Percentiles rank a stretch among this genome's conserved stretches.
phyloP scores from a whole-genome alignment of 2,888 invertebrate species.

The Pycnomerus fuliginosus region DNA sequence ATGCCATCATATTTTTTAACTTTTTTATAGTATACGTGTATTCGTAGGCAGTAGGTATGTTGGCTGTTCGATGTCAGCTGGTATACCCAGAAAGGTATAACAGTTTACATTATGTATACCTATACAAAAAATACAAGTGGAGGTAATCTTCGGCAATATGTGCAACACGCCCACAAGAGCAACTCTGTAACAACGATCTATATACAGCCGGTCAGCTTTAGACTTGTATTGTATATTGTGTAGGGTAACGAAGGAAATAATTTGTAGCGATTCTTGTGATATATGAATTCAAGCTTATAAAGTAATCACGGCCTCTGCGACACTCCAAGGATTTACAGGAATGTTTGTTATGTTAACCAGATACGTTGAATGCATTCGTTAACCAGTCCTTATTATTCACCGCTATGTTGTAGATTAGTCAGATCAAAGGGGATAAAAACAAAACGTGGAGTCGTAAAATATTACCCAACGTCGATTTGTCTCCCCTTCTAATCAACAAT shows the following conservation, averaged over 20 bases:
- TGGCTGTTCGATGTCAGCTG: too few species aligned
- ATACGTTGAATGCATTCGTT: slow-evolving; percentile 33
- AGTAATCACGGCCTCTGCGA: slow-evolving; percentile 41
- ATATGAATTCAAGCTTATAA: slow-evolving; percentile 39
- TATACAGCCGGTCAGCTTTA: slow-evolving; percentile 12
- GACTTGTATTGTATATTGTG: slow-evolving; percentile 15
- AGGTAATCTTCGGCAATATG: slow-evolving; percentile 22
- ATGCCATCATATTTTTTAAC: too few species aligned
- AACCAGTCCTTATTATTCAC: slow-evolving; percentile 31
- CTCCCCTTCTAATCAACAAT: too few species aligned
- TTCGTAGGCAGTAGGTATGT: too few species aligned
- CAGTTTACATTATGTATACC: too few species aligned
- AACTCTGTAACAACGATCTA: slow-evolving; percentile 8
- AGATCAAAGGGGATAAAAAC: slow-evolving; percentile 31
- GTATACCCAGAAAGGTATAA: too few species aligned
- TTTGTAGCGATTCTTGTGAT: slow-evolving; percentile 38
- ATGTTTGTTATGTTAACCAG: slow-evolving; percentile 38
- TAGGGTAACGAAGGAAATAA: slow-evolving; percentile 33
- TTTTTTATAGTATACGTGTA: too few species aligned
- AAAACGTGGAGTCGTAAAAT: slow-evolving; percentile 27
- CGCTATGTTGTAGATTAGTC: slow-evolving; percentile 31
- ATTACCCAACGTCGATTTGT: slow-evolving; percentile 8
- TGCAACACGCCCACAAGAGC: slow-evolving; percentile 24
- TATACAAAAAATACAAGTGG: too few species aligned
- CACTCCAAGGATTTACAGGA: slow-evolving; percentile 41